These are phyloP conservation scores for Drosophila neocordata DNA, from an alignment of 1,140 invertebrate species.

Conservation along the genomic window DNA sequence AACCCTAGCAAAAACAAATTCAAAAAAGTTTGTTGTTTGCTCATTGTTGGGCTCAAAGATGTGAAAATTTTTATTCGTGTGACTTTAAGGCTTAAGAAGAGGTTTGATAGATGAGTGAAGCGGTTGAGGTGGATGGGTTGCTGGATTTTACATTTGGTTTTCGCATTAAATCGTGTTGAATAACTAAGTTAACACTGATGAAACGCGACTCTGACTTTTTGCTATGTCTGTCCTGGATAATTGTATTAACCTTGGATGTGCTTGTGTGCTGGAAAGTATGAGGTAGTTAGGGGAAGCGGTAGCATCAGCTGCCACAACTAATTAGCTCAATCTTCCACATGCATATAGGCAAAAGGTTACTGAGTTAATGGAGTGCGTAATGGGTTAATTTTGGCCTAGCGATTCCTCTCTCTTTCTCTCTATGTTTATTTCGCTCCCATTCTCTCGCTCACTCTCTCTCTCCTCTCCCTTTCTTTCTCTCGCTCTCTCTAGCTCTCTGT, in stretches of 20 bases:
- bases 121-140: neutral
- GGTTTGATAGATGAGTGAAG: neutral
- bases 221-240: slow-evolving; percentile 37
- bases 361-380: slow-evolving; percentile 76
- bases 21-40: slow-evolving; percentile 12
- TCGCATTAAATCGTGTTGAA: slow-evolving; percentile 57
- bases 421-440: neutral
- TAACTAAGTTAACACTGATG: slow-evolving; percentile 52
- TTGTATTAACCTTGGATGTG: slow-evolving; percentile 43
- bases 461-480: neutral
- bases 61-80: slow-evolving; percentile 15
- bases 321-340: slow-evolving; percentile 62
- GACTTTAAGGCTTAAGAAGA: slow-evolving; percentile 13
- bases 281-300: neutral
- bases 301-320: slow-evolving; percentile 72
- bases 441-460: too few relatives aligned
- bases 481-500: neutral
- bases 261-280: slow-evolving; percentile 1
- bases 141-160: slow-evolving; percentile 35
- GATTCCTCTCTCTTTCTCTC: slow-evolving; percentile 12
- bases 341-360: slow-evolving; percentile 62
- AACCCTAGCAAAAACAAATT: neutral
- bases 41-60: slow-evolving; percentile 12
- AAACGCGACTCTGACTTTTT: slow-evolving; percentile 22
- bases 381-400: slow-evolving; percentile 69